Base-by-base conservation (phyloP, 2,888 invertebrate species). In the Mycalesis mineus region DNA sequence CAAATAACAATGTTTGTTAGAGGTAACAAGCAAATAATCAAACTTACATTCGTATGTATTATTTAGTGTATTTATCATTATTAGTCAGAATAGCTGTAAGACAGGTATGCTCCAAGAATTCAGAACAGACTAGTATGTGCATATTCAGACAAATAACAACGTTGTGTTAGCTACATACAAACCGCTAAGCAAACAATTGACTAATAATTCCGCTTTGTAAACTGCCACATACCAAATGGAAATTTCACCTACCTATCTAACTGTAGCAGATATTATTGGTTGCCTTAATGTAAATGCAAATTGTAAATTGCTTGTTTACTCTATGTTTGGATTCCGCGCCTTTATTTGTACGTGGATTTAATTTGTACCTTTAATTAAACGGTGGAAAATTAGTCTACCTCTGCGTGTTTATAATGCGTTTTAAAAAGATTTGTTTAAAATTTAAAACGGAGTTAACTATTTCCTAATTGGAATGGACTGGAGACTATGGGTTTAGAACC, bases 171-270 rank as follows among this genome's bases (percentile, higher is more conserved):
- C 74, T 76, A 79, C 71, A 69, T 71, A 70, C 9, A 15, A 48
- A 40, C 59, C 61, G 71, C 69, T 72, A 74, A 74, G 66, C 75
- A 72, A 82, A 82, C 80, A 80, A 79, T 80, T 70, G 77, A 72
- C 76, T 78, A 80, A 80, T 80, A 79, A 78, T 78, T 80, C 73
- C 73, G 66, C 73, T 70, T 65, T 56, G 71, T 74, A 77, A 77
- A 81, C 75, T 73, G 75, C 65, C 72, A 75, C 75, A 73, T 74
- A 71, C 70, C 73, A 73, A 80, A 83, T 82, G 75, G 78, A 73
- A 77, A 81, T 83, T 80, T 76, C 74, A 63, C 71, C 72, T 76
- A 69, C 71, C 72, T 65, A 66, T 70, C 33, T 47, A 33, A 47
- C 14, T 65, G 51, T 66, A 68, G 65, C 70, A 66, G 66, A 62